Base-by-base conservation (phyloP, 2,113 vertebrate species). In the Tetrao urogallus region DNA sequence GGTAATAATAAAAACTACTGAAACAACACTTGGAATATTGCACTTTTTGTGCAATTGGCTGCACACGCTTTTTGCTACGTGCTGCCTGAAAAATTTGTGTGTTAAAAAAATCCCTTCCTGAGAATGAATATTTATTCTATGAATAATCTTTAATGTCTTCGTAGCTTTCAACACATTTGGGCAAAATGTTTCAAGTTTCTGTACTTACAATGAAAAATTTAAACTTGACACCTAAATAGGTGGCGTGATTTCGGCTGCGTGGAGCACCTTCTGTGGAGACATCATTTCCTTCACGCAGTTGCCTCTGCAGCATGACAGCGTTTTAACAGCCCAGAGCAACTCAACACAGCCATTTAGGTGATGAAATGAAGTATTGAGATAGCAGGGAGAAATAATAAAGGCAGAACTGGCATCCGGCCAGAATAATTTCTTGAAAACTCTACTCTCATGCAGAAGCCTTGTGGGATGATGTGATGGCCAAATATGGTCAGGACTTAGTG, bases 401-500 rank as follows among this genome's bases (percentile, higher is more conserved):
- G 81, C 95, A 89, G 74, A 32, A 2, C 67, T 92, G 91, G 84
- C 7, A 0, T 71, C 19, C 1, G 58, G 92, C 86, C 94, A 82
- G 78, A 11, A 47, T 24, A 4, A 36, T 75, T 52, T 43, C 54
- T 65, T 81, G 42, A 47, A 72, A 90, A 32, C 77, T 66, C 69
- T 0, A 0, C 58, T 92, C 74, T 84, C 78, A 2, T 38, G 75
- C 47, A 75, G 73, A 52, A 92, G 42, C 50, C 70, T 82, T 84
- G 5, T 1, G 22, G 69, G 84, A 92, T 89, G 87, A 88, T 85
- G 60, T 80, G 13, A 74, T 60, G 95, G 91, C 92, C 94, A 96
- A 92, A 96, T 94, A 94, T 92, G 91, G 89, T 90, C 92, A 94
- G 89, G 87, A 77, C 14, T 82, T 8, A 79, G 71, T 2, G 74